Conservation (phyloP, 2,888 invertebrate species). For the Oscheius sp. region DNA sequence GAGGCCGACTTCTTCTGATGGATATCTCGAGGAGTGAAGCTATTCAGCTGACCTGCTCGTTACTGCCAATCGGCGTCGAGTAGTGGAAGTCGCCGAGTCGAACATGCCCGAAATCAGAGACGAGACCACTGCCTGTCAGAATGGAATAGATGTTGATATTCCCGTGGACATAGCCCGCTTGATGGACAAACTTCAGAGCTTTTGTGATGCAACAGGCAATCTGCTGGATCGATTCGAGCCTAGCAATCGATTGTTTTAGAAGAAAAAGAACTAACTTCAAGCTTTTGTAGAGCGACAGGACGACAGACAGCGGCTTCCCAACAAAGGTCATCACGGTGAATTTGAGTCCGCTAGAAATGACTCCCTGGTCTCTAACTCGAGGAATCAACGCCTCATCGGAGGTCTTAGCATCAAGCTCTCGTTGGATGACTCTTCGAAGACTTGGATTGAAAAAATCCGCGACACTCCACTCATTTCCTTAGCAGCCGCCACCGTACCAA, state of each 20-base stretch:
- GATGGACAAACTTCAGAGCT: background rate
- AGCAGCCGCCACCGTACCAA: background rate
- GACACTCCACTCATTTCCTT: background rate
- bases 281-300: background rate
- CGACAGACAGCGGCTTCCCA: background rate
- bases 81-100: conserved; percentile 10
- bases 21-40: background rate
- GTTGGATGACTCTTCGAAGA: conserved; percentile 9
- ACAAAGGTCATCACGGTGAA: conserved; percentile 6
- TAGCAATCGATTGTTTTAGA: background rate
- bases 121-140: background rate
- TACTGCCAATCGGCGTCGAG: background rate
- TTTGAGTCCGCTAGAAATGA: background rate
- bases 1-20: background rate
- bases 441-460: background rate
- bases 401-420: background rate
- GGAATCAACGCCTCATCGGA: background rate
- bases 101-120: background rate
- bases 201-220: background rate
- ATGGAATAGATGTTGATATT: conserved; percentile 5
- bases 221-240: background rate
- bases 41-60: conserved; percentile 3
- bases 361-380: background rate
- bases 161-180: background rate
- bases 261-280: background rate